Evolutionary conservation across 1,140 invertebrate species (phyloP).

Genomic region (Parapsyche elsis): DNA sequence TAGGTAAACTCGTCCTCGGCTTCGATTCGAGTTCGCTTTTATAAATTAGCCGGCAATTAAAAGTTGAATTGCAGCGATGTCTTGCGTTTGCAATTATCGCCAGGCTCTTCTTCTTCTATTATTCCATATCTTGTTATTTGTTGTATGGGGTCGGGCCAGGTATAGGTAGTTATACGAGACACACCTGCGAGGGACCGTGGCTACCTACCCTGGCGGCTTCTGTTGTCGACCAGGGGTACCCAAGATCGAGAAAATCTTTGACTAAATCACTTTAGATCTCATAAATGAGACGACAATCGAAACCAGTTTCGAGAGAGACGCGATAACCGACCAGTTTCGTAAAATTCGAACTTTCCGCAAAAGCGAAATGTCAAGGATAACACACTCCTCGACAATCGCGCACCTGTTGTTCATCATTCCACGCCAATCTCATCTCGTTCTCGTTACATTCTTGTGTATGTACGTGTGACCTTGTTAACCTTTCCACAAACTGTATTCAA

Average conservation of each 20-base stretch:
- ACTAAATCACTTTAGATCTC: neutral
- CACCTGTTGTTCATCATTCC: constrained; percentile 13
- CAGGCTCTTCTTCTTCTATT: constrained; percentile 27
- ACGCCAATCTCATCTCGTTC: no score
- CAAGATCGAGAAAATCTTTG: constrained; percentile 10
- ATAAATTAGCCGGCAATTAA: constrained; percentile 38
- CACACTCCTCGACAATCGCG: neutral
- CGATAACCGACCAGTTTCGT: neutral
- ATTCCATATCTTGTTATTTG: constrained; percentile 42
- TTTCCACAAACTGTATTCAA: no score
- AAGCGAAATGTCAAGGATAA: constrained; percentile 17
- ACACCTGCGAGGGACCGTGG: constrained; percentile 37
- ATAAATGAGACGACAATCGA: constrained; percentile 10
- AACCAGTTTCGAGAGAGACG: neutral
- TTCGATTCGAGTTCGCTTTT: neutral
- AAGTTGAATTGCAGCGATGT: neutral
- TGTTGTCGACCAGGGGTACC: constrained; percentile 17
- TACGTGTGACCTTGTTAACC: no score
- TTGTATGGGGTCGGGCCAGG: constrained; percentile 4
- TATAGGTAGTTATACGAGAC: constrained; percentile 24
- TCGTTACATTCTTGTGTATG: no score
- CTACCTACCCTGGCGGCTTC: constrained; percentile 23
- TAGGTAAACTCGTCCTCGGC: no score
- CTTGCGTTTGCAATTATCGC: constrained; percentile 14
- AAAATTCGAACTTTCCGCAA: constrained; percentile 20